Evolutionary conservation across 1,140 invertebrate genomes (phyloP), one percentile per base, ranked within the genome.

Genomic region (Odontomachus brunneus): DNA sequence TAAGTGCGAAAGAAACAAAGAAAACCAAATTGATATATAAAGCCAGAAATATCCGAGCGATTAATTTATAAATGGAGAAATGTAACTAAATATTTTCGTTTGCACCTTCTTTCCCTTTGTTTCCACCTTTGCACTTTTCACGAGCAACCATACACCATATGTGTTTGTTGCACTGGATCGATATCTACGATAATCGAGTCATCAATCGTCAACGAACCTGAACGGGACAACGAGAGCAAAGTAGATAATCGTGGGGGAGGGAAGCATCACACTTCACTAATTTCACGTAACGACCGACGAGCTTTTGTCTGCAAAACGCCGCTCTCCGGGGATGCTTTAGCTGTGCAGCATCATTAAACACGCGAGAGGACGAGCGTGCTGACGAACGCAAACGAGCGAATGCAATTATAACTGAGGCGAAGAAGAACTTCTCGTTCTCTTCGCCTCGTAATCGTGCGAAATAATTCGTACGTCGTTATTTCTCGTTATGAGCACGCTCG

Each of bases 241-340:
- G 65, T 80, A 71, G 75, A 80, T 80, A 80, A 87, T 88, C 85
- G n/a, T n/a, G n/a, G n/a, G n/a, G n/a, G n/a, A n/a, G 86, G 49
- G 44, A 69, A 69, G 67, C 65, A 87, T 88, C 80, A 72, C 53
- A 80, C 71, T 82, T 76, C 57, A 72, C 82, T 87, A 84, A 87
- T 88, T 87, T 75, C 82, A 66, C 82, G 51, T 84, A 84, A 88
- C 86, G 53, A 44, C 51, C 63, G 51, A 53, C 69, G 83, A 59
- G 59, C 62, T 81, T 62, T 83, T 84, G 75, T 72, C 53, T 81
- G 63, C 51, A 81, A 53, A 57, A 53, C 29, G 22, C 33, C 59
- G 33, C 24, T 65, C 66, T 84, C 74, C 59, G 2, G 49, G 74
- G 78, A 69, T 51, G 71, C 63, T 80, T 66, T 63, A 60, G 69